Evolutionary conservation across 1,140 invertebrate genomes (phyloP).

Genomic region (Ruditapes philippinarum): DNA sequence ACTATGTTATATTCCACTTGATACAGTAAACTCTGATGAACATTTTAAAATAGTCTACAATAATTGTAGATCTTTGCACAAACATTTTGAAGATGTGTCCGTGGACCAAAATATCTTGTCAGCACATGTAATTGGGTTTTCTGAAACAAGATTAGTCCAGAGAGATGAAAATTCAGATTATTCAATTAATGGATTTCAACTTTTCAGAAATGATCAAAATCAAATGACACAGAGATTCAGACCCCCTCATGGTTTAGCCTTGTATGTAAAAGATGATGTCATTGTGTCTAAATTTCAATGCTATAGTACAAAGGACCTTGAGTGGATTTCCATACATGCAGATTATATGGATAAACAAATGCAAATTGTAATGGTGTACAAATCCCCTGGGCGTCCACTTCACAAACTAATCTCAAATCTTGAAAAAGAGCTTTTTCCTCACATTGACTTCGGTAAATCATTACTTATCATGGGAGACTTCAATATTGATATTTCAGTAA

Average conservation of each 20-base stretch:
- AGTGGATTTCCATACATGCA: neutral
- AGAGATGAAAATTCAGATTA: slow-evolving; percentile 20
- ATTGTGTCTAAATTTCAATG: neutral
- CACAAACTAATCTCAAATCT: neutral
- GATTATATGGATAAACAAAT: neutral
- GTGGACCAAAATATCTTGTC: neutral
- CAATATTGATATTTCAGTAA: neutral
- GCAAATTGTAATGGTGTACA: slow-evolving; percentile 25
- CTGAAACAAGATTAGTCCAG: slow-evolving; percentile 18
- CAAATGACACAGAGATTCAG: neutral
- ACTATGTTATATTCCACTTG: slow-evolving; percentile 37
- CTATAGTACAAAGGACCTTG: neutral
- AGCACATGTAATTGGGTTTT: slow-evolving; percentile 9
- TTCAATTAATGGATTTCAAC: slow-evolving; percentile 22
- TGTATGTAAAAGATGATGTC: slow-evolving; percentile 23
- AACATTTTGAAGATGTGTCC: neutral
- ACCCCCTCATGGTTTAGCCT: slow-evolving; percentile 27
- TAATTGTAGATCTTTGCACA: slow-evolving; percentile 20
- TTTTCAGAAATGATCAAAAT: neutral
- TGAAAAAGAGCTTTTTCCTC: neutral
- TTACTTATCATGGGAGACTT: slow-evolving; percentile 24
- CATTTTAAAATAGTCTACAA: slow-evolving; percentile 32
- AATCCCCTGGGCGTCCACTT: neutral
- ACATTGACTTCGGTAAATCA: neutral
- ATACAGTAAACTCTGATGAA: neutral